These are phyloP conservation scores for Hipposideros armiger DNA, from an alignment of 2,113 vertebrate species.

Conservation along the genomic window DNA sequence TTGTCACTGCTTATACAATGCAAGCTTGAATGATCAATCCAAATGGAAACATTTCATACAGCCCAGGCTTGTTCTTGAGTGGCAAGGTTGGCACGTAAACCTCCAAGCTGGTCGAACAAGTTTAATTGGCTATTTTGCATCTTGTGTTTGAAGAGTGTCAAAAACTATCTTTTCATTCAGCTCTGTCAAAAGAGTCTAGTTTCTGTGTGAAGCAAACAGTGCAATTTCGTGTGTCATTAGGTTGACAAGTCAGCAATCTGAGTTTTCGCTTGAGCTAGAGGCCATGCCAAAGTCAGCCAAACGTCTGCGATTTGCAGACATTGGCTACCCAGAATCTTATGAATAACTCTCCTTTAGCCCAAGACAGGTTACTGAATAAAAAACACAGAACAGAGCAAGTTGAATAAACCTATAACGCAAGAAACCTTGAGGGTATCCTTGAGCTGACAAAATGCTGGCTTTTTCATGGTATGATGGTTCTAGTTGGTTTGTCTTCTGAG, in stretches of 20 bases:
- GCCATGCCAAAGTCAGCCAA: not conserved
- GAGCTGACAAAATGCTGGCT: not conserved
- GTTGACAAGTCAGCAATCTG: conserved; percentile 29
- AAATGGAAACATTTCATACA: not conserved
- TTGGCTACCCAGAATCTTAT: not conserved
- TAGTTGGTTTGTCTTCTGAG: not conserved
- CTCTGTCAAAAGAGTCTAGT: conserved; percentile 67
- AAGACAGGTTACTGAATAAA: not conserved
- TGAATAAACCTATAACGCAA: not conserved
- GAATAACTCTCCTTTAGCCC: not conserved
- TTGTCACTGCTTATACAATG: not conserved
- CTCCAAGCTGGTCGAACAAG: not conserved
- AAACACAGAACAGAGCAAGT: not conserved
- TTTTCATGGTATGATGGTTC: not conserved
- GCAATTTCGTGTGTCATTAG: conserved; percentile 35
- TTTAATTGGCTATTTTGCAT: conserved; percentile 42
- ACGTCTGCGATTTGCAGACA: not conserved
- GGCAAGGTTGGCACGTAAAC: not conserved
- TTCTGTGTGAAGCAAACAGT: not conserved
- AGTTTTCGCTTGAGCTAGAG: conserved; percentile 1
- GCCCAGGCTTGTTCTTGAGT: not conserved
- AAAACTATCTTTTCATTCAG: conserved; percentile 30
- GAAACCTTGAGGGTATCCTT: not conserved
- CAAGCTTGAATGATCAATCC: not conserved
- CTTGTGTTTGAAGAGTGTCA: conserved; percentile 51